phyloP scores from a whole-genome alignment of 2,113 vertebrate genomes.

The Cyphomyrus plagiostoma region DNA sequence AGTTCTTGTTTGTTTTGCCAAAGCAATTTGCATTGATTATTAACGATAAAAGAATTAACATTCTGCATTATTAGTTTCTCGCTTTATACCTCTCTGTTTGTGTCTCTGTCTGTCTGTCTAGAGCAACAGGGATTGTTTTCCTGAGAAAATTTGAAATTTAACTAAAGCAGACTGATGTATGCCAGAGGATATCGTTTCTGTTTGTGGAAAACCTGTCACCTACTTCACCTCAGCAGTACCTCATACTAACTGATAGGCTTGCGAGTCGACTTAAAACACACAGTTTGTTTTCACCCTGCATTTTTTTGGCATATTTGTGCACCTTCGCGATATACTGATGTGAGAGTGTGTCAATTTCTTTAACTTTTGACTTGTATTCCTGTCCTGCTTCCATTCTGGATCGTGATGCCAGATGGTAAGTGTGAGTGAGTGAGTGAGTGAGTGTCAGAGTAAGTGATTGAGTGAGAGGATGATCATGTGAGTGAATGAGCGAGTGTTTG shows the following conservation, averaged over 20 bases:
- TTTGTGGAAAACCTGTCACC: background rate
- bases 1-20: background rate
- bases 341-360: background rate
- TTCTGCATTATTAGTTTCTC: background rate
- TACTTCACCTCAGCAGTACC: background rate
- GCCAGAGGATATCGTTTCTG: background rate
- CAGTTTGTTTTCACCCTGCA: background rate
- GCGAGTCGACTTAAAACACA: background rate
- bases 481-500: background rate
- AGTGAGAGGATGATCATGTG: background rate
- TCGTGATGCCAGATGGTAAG: conserved; percentile 68
- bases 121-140: background rate
- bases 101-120: background rate
- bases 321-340: background rate
- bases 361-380: conserved; percentile 35
- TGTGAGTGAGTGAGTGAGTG: background rate
- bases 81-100: background rate
- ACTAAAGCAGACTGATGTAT: background rate
- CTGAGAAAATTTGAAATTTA: background rate
- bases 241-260: background rate
- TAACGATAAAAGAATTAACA: background rate
- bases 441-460: background rate
- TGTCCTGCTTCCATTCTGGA: conserved; percentile 46
- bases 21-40: background rate
- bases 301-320: background rate